These are phyloP conservation scores for Xestia rhomboidea DNA, from an alignment of 2,888 invertebrate species.

Conservation along the genomic window DNA sequence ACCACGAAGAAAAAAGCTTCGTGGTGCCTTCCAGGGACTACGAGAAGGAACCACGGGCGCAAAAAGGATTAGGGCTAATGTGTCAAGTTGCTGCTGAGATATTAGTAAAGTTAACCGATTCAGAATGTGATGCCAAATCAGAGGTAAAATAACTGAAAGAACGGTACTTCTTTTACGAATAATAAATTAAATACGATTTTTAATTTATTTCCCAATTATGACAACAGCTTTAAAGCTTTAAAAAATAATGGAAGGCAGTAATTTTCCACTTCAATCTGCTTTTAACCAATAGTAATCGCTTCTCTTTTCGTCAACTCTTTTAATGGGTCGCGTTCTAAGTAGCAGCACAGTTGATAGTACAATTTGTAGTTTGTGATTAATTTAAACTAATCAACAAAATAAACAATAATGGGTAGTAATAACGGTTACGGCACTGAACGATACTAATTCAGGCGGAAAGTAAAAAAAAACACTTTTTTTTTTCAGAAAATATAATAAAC, in stretches of 20 bases:
- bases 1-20: no score
- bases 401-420: neutral
- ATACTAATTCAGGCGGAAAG: neutral
- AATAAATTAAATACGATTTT: no score
- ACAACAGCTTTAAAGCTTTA: no score
- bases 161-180: no score
- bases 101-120: no score
- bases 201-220: neutral
- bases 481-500: slow-evolving; percentile 88
- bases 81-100: no score
- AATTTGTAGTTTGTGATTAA: neutral
- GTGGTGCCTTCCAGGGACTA: no score
- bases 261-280: neutral
- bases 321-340: neutral
- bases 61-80: no score
- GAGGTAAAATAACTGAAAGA: no score
- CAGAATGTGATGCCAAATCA: no score
- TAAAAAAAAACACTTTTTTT: slow-evolving; percentile 51
- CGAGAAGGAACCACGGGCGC: no score
- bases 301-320: neutral
- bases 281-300: neutral
- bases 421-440: neutral
- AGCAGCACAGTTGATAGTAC: neutral
- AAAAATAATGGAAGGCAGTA: neutral
- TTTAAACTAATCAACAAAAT: neutral